Evolutionary conservation across 1,140 invertebrate species (phyloP).

Genomic region (Paraescarpia echinospica): DNA sequence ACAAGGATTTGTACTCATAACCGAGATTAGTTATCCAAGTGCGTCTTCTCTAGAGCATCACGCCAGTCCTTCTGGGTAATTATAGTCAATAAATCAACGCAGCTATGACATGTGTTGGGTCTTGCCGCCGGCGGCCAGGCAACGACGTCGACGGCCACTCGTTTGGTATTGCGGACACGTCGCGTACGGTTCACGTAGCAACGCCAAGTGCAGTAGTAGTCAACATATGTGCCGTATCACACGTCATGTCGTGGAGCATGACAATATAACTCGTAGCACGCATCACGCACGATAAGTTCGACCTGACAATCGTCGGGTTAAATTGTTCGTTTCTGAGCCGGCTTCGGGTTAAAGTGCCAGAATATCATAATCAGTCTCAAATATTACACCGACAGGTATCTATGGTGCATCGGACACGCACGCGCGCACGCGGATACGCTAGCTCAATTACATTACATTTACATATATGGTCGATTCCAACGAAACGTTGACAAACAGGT

Average conservation of each 20-base stretch:
- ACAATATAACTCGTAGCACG: not conserved
- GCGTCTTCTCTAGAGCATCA: not conserved
- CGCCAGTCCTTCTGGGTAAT: too few species aligned
- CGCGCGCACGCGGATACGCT: not conserved
- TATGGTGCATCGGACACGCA: not conserved
- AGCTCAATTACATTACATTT: too few species aligned
- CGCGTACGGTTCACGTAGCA: not conserved
- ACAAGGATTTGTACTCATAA: not conserved
- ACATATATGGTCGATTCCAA: too few species aligned
- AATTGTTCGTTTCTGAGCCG: too few species aligned
- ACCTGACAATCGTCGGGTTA: too few species aligned
- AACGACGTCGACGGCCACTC: not conserved
- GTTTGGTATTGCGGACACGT: not conserved
- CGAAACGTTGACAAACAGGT: too few species aligned
- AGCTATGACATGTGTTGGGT: not conserved
- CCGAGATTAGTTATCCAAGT: not conserved
- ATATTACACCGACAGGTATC: too few species aligned
- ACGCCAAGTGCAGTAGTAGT: not conserved
- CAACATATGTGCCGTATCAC: not conserved
- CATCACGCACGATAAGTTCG: too few species aligned
- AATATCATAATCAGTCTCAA: too few species aligned
- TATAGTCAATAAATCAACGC: not conserved
- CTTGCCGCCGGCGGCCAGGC: not conserved
- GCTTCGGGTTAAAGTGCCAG: too few species aligned
- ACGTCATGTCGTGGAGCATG: not conserved